Evolutionary conservation across 2,797 vertebrate genomes (phyloP).

Genomic region (Tragopan temminckii): DNA sequence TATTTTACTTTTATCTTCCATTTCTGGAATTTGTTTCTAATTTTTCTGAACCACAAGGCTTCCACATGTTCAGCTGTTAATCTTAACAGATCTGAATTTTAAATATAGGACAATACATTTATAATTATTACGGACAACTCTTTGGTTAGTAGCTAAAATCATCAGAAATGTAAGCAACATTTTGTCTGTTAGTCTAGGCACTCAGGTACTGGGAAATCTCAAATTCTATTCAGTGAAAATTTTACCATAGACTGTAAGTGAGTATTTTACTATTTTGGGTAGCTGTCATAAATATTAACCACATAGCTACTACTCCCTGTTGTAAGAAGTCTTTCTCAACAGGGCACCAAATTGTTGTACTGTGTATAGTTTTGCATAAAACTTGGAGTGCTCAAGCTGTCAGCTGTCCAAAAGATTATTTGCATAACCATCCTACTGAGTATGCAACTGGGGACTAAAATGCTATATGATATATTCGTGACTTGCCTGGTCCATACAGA

Average conservation of each 20-base stretch:
- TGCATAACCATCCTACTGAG: not conserved
- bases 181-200: not conserved
- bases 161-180: not conserved
- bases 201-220: not conserved
- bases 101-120: not conserved
- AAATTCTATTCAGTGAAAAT: not conserved
- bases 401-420: not conserved
- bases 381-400: not conserved
- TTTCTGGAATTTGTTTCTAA: not conserved
- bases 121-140: not conserved
- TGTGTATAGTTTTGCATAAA: not conserved
- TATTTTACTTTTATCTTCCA: not conserved
- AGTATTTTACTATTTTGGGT: not conserved
- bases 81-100: not conserved
- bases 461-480: not conserved
- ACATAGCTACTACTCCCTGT: not conserved
- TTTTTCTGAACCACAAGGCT: not conserved
- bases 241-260: not conserved
- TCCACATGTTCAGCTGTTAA: not conserved
- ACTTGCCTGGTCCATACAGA: not conserved
- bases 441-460: not conserved
- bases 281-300: not conserved
- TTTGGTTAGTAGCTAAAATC: not conserved
- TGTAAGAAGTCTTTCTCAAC: not conserved
- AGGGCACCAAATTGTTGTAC: not conserved